A percentile compares a stretch with the other conserved stretches of the same genome.
Evolutionary conservation across 2,113 vertebrate species (phyloP).

Genomic region (Heterotis niloticus): DNA sequence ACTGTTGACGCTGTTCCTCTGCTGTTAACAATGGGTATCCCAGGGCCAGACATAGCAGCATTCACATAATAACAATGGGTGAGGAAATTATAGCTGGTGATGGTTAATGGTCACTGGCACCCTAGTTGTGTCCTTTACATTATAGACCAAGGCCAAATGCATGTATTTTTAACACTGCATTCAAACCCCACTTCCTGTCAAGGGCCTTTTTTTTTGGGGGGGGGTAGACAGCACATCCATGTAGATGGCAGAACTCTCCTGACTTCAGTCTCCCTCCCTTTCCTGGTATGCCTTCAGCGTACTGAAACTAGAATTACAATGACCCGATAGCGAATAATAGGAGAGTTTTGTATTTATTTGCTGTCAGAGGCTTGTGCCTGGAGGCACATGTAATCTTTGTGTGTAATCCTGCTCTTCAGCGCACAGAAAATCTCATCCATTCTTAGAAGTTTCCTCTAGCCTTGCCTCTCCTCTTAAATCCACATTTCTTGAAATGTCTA

Average conservation of each 20-base stretch:
- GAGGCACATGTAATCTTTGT: background rate
- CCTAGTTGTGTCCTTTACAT: background rate
- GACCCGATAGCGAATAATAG: background rate
- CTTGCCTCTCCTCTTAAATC: background rate
- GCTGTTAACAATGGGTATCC: no score
- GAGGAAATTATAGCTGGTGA: no score
- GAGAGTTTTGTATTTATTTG: slow-evolving; percentile 11
- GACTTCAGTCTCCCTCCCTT: background rate
- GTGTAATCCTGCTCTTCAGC: background rate
- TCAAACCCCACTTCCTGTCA: background rate
- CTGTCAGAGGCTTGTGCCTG: background rate
- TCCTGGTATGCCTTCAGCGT: background rate
- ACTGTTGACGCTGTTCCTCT: no score
- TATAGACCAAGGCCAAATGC: background rate
- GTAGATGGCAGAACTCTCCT: background rate
- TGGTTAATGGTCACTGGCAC: background rate
- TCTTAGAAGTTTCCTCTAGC: background rate
- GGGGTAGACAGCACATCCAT: background rate
- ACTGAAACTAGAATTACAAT: background rate
- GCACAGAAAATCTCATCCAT: background rate
- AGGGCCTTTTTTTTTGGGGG: background rate
- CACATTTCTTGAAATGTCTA: slow-evolving; percentile 12
- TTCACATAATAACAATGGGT: no score
- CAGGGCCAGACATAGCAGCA: no score
- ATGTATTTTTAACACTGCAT: background rate